phyloP scores from a whole-genome alignment of 2,888 invertebrate species.

The Andrena trimmerana region DNA sequence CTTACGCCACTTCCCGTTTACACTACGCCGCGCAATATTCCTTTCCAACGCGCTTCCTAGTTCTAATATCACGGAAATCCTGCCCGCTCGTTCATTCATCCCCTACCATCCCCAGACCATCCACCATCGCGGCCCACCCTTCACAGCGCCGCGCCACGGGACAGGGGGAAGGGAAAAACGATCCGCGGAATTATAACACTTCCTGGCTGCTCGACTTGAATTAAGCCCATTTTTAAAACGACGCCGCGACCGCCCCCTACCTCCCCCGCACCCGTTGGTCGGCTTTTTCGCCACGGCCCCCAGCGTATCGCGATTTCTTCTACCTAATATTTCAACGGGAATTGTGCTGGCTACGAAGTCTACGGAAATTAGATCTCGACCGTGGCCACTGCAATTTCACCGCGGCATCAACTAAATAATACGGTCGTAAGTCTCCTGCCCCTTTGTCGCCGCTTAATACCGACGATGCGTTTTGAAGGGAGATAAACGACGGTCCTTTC shows the following conservation, averaged over 20 bases:
- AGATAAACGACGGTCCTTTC: slow-evolving; percentile 33
- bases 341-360: slow-evolving; percentile 58
- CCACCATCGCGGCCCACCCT: not conserved
- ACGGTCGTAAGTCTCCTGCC: slow-evolving; percentile 49
- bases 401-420: slow-evolving; percentile 55
- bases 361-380: slow-evolving; percentile 60
- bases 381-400: slow-evolving; percentile 52
- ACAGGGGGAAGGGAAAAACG: slow-evolving; percentile 43
- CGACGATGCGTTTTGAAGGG: slow-evolving; percentile 9
- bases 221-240: slow-evolving; percentile 66
- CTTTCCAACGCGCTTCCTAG: slow-evolving; percentile 41
- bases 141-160: not conserved
- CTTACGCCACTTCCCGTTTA: not conserved
- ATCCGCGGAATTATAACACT: slow-evolving; percentile 64
- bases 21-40: slow-evolving; percentile 24
- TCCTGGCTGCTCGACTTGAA: slow-evolving; percentile 57
- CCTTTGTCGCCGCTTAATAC: slow-evolving; percentile 6
- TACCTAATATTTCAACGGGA: slow-evolving; percentile 58
- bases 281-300: slow-evolving; percentile 33
- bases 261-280: not conserved
- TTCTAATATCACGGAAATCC: slow-evolving; percentile 67
- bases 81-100: slow-evolving; percentile 23
- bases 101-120: not conserved
- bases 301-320: slow-evolving; percentile 60
- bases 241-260: slow-evolving; percentile 2